These are phyloP conservation scores for Trachemys scripta DNA, from an alignment of 2,113 vertebrate species.

Conservation along the genomic window DNA sequence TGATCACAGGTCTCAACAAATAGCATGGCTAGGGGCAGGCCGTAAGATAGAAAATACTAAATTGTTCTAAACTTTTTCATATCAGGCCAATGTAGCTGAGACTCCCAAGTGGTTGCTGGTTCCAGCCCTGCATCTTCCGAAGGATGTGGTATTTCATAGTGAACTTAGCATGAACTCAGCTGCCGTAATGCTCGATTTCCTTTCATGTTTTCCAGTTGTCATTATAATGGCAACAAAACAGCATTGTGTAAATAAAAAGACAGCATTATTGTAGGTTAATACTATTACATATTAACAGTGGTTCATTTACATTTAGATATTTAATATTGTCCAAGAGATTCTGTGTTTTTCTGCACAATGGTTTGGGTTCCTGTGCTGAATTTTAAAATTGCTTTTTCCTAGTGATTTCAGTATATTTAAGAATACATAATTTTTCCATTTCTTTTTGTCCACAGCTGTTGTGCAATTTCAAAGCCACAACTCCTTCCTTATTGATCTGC, in stretches of 20 bases:
- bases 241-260: constrained; percentile 42
- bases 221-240: constrained; percentile 54
- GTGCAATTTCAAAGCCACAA: neutral
- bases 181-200: constrained; percentile 15
- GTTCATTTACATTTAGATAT: constrained; percentile 52
- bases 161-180: constrained; percentile 65
- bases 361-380: neutral
- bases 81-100: neutral
- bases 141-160: constrained; percentile 16
- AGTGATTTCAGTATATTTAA: neutral
- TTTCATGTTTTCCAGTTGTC: constrained; percentile 43
- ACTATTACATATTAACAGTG: constrained; percentile 67
- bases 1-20: constrained; percentile 43
- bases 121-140: neutral
- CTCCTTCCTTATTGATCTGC: neutral
- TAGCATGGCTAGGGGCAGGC: neutral
- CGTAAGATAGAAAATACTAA: constrained; percentile 25
- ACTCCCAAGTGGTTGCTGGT: neutral
- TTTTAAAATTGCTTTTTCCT: neutral
- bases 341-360: neutral
- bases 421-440: neutral
- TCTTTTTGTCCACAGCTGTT: neutral
- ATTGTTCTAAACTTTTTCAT: constrained; percentile 50
- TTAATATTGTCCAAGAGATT: constrained; percentile 20
- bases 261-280: constrained; percentile 24